Conservation (phyloP, 37 sponge, comb jelly and placozoan genomes). For the Tethya wilhelma region DNA sequence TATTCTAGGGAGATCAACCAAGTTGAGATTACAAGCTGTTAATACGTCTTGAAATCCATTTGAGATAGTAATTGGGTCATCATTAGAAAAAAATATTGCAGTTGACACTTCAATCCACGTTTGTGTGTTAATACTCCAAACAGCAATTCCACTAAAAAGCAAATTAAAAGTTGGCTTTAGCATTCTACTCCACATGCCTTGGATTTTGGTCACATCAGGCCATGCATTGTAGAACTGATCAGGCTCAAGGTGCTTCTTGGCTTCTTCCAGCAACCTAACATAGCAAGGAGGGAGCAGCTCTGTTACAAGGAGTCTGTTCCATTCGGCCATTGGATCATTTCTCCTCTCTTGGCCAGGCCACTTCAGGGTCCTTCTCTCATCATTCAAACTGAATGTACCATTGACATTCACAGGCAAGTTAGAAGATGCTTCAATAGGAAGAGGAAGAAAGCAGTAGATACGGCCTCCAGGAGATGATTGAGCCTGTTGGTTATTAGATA, state of each 20-base stretch:
- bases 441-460: constrained; percentile 62
- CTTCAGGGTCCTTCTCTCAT: constrained; percentile 57
- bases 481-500: not conserved
- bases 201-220: constrained; percentile 30
- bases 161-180: not conserved
- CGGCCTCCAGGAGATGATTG: constrained; percentile 21
- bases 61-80: not conserved
- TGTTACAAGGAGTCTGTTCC: constrained; percentile 60
- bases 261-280: constrained; percentile 29
- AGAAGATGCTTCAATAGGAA: constrained; percentile 17
- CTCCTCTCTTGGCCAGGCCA: constrained; percentile 60
- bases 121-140: not conserved
- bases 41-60: not conserved
- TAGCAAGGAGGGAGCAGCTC: constrained; percentile 59
- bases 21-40: constrained; percentile 15
- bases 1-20: constrained; percentile 13
- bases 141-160: not conserved
- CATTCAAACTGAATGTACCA: constrained; percentile 69
- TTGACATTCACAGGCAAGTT: constrained; percentile 70
- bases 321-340: constrained; percentile 51
- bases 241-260: not conserved
- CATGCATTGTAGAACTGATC: constrained; percentile 41
- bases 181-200: constrained; percentile 7
- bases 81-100: not conserved
- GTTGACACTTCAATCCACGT: not conserved